Percentiles rank a stretch among this genome's conserved stretches.
Conservation (phyloP, 2,797 vertebrate genomes). For the Pantherophis vulpinus region DNA sequence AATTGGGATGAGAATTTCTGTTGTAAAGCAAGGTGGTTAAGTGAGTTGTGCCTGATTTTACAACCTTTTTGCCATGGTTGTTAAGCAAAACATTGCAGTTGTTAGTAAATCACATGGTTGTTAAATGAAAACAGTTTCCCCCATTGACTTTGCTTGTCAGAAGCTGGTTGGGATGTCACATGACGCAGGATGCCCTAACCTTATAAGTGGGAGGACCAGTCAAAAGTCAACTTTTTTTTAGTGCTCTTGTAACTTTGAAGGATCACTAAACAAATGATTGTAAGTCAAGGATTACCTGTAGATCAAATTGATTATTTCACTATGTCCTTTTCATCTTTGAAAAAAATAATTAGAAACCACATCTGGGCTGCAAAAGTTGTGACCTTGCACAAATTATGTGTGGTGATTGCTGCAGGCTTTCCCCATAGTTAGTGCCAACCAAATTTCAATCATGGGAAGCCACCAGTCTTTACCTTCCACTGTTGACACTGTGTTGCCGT, state of each 20-base stretch:
- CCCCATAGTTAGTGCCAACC: not conserved
- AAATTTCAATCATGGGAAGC: not conserved
- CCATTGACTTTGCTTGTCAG: not conserved
- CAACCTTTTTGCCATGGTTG: not conserved
- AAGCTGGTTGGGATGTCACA: not conserved
- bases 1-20: not conserved
- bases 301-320: not conserved
- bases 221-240: not conserved
- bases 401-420: not conserved
- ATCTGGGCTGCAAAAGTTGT: not conserved
- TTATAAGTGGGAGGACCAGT: not conserved
- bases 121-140: not conserved
- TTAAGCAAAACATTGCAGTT: not conserved
- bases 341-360: not conserved
- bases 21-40: not conserved
- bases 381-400: not conserved
- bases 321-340: not conserved
- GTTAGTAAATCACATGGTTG: not conserved
- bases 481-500: not conserved
- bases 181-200: not conserved
- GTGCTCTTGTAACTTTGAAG: not conserved
- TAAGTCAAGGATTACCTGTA: not conserved
- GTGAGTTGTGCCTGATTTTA: not conserved
- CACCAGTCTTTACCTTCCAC: not conserved
- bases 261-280: not conserved